A percentile compares a stretch with the other conserved stretches of the same genome.
phyloP scores from a whole-genome alignment of 2,888 invertebrate genomes.

The Autographa gamma region DNA sequence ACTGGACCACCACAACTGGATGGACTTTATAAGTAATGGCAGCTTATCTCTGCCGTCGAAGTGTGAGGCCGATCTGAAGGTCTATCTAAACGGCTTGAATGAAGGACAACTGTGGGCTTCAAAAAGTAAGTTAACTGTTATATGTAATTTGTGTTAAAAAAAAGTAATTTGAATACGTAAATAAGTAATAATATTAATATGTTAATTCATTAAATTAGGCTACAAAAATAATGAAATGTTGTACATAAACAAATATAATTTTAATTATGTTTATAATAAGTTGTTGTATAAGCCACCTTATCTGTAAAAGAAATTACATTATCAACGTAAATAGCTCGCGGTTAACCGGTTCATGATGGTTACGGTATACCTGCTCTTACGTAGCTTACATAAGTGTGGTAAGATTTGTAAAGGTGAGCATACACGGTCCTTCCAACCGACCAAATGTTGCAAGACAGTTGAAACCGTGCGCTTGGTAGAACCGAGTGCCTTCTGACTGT shows the following conservation, averaged over 20 bases:
- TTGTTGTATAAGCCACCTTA: not conserved
- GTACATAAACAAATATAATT: too few species aligned
- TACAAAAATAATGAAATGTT: not conserved
- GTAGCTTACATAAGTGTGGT: slow-evolving; percentile 59
- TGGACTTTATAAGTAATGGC: slow-evolving; percentile 80
- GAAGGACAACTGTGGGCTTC: slow-evolving; percentile 93
- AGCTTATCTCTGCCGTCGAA: slow-evolving; percentile 75
- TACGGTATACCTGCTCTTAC: slow-evolving; percentile 49
- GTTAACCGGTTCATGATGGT: slow-evolving; percentile 47
- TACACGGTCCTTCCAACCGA: not conserved
- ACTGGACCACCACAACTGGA: slow-evolving; percentile 91
- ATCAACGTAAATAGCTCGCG: slow-evolving; percentile 25
- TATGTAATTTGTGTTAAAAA: too few species aligned
- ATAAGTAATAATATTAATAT: too few species aligned
- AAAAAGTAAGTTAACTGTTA: slow-evolving; percentile 91
- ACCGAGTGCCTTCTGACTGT: not conserved
- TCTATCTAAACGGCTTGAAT: slow-evolving; percentile 88
- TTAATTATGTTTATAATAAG: not conserved
- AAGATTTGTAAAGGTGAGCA: slow-evolving; percentile 45
- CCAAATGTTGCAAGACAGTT: not conserved
- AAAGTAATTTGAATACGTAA: too few species aligned
- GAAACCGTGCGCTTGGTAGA: not conserved
- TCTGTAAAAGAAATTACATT: slow-evolving; percentile 23
- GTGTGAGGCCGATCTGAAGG: slow-evolving; percentile 89
- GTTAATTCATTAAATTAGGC: not conserved